Evolutionary conservation across 2,113 vertebrate genomes (phyloP).

Genomic region (Sorex araneus): DNA sequence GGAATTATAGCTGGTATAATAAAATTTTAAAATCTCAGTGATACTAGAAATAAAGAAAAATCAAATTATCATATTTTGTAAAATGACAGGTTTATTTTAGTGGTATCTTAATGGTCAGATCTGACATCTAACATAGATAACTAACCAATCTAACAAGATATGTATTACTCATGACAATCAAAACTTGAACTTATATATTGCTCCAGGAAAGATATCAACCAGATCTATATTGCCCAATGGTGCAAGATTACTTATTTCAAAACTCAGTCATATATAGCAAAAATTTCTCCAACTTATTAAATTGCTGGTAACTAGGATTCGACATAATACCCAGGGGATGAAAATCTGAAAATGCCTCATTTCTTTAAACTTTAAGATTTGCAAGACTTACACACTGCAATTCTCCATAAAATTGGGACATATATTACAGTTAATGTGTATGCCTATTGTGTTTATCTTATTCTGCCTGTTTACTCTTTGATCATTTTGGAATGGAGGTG

Average conservation of each 20-base stretch:
- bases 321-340: neutral
- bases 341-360: conserved; percentile 11
- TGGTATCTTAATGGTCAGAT: neutral
- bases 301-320: conserved; percentile 14
- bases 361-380: conserved; percentile 47
- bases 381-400: neutral
- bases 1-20: conserved; percentile 23
- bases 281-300: neutral
- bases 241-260: conserved; percentile 22
- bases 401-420: neutral
- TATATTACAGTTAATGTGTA: neutral
- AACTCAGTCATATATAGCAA: conserved; percentile 28
- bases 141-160: conserved; percentile 21
- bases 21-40: neutral
- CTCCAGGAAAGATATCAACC: neutral
- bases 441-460: conserved; percentile 8
- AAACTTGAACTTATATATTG: neutral
- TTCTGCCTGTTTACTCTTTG: neutral
- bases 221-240: neutral
- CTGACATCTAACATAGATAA: conserved; percentile 7
- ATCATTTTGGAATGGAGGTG: neutral
- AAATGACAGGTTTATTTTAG: neutral
- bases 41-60: conserved; percentile 8
- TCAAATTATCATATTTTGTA: neutral
- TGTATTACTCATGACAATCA: neutral